These are phyloP conservation scores for Pachyramphus minor DNA, from an alignment of 2,113 vertebrate genomes.

Conservation along the genomic window DNA sequence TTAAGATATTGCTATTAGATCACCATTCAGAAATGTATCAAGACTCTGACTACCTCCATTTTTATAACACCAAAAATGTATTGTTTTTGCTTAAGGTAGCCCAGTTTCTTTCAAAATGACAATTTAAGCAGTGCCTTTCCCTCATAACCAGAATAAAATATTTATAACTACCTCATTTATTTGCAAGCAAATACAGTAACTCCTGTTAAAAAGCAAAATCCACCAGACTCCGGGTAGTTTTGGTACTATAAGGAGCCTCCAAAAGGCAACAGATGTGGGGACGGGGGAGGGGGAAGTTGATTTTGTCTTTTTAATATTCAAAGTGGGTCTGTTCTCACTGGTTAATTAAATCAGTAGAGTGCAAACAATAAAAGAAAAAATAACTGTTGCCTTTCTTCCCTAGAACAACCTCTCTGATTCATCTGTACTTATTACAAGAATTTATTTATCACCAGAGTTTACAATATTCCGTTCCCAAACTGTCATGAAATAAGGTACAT, in stretches of 20 bases:
- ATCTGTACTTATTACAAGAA: not conserved
- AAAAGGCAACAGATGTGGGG: conserved; percentile 50
- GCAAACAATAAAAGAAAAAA: conserved; percentile 57
- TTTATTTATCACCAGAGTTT: not conserved
- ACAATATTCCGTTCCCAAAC: not conserved
- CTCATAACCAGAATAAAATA: not conserved
- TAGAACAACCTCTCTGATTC: not conserved
- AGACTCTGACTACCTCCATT: not conserved
- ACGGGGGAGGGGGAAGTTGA: conserved; percentile 2
- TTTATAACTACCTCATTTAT: not conserved
- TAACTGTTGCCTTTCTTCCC: conserved; percentile 31
- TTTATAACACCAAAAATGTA: not conserved
- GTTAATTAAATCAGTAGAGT: conserved; percentile 63
- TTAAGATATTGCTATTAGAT: conserved; percentile 6
- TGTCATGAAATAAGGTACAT: not conserved
- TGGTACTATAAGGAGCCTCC: not conserved
- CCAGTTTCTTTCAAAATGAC: not conserved
- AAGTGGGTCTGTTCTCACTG: conserved; percentile 46
- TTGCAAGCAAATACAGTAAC: not conserved
- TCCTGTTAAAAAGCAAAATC: not conserved
- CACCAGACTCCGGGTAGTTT: not conserved
- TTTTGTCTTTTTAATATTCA: conserved; percentile 61
- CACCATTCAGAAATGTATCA: not conserved
- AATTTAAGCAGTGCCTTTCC: not conserved
- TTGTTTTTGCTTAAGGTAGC: not conserved